Evolutionary conservation across 2,113 vertebrate species (phyloP).

Genomic region (Camarhynchus parvulus): DNA sequence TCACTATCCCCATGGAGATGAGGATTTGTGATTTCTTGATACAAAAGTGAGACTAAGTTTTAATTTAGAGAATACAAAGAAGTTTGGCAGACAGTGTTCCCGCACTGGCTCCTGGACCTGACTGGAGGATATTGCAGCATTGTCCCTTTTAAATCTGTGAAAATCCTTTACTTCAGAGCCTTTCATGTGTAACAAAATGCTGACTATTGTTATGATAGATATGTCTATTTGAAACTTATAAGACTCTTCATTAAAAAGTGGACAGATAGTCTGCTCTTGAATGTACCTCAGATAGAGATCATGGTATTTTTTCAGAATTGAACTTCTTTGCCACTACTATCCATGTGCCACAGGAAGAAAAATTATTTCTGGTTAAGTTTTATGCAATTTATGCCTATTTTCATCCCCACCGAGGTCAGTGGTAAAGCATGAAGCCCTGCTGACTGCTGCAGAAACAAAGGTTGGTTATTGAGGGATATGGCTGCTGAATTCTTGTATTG

Average conservation of each 20-base stretch:
- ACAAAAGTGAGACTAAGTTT: neutral
- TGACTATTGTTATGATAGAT: neutral
- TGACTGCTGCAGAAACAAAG: constrained; percentile 8
- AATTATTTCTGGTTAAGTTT: neutral
- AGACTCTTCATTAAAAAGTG: neutral
- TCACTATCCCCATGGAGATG: neutral
- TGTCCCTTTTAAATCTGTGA: neutral
- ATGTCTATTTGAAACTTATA: neutral
- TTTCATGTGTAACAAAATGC: neutral
- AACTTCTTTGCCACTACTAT: neutral
- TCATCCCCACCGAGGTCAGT: neutral
- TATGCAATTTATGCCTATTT: neutral
- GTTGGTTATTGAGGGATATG: neutral
- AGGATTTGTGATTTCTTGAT: constrained; percentile 30
- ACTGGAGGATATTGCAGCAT: neutral
- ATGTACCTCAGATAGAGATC: neutral
- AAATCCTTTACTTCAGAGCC: constrained; percentile 25
- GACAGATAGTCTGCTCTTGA: neutral
- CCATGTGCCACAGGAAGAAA: neutral
- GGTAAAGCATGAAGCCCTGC: neutral
- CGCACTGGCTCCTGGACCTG: neutral
- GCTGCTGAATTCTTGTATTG: neutral
- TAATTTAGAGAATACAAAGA: neutral
- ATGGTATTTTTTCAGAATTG: neutral
- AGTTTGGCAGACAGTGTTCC: neutral